Conservation (phyloP, 2,113 vertebrate genomes). For the Marmota monax region DNA sequence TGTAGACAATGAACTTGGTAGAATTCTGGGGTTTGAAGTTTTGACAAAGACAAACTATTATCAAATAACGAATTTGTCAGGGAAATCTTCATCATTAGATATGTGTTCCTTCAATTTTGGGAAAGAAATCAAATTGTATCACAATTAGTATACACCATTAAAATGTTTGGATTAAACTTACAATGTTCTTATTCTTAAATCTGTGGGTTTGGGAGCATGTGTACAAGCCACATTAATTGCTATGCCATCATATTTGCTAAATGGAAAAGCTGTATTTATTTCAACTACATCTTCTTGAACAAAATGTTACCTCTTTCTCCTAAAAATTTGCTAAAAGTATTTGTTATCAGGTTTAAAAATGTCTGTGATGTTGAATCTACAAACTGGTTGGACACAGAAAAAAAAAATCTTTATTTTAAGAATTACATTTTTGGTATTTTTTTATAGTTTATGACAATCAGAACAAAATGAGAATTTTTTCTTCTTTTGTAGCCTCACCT, state of each 20-base stretch:
- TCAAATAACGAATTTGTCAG: conserved; percentile 9
- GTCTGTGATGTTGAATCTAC: neutral
- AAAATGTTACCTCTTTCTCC: neutral
- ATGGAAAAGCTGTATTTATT: neutral
- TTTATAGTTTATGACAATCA: neutral
- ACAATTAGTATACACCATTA: neutral
- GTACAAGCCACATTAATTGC: neutral
- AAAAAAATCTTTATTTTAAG: neutral
- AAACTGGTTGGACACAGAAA: neutral
- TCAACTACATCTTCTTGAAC: neutral
- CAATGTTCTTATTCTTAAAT: neutral
- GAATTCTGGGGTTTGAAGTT: conserved; percentile 38
- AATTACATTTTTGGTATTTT: neutral
- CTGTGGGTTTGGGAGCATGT: neutral
- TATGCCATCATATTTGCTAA: neutral
- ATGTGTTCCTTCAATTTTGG: neutral
- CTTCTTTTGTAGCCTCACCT: neutral
- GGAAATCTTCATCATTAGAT: conserved; percentile 49
- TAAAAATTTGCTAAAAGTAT: neutral
- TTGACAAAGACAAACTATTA: conserved; percentile 69
- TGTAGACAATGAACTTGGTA: neutral
- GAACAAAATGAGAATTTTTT: neutral
- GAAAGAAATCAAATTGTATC: neutral
- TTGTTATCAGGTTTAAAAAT: neutral
- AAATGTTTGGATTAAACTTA: neutral